These are phyloP conservation scores for Chelonia mydas DNA, from an alignment of 2,797 vertebrate species.

Conservation along the genomic window DNA sequence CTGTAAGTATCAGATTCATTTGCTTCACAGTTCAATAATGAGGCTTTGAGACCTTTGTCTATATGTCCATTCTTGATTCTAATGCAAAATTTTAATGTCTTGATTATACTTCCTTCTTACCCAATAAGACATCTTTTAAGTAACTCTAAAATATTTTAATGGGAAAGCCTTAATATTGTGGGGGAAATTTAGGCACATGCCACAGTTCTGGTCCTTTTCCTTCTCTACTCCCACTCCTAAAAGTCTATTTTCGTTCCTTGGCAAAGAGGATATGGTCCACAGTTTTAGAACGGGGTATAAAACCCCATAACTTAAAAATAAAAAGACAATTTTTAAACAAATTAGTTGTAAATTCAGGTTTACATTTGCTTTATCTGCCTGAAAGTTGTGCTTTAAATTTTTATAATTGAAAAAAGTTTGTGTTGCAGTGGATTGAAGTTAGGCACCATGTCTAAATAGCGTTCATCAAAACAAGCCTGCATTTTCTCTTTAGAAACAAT, in stretches of 20 bases:
- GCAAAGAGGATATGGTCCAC: not conserved
- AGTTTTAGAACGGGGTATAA: not conserved
- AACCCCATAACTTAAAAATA: not conserved
- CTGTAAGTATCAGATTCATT: not conserved
- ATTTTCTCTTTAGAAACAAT: not conserved
- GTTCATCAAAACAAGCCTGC: not conserved
- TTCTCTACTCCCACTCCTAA: not conserved
- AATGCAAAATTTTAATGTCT: not conserved
- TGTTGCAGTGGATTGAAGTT: not conserved
- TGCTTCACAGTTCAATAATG: not conserved
- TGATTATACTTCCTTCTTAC: not conserved
- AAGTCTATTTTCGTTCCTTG: not conserved
- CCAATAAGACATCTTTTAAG: not conserved
- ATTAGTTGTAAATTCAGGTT: not conserved
- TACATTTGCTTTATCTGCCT: not conserved
- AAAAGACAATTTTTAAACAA: not conserved
- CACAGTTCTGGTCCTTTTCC: not conserved
- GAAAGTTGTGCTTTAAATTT: not conserved
- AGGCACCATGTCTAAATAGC: not conserved
- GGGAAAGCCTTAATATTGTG: not conserved
- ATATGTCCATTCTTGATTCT: not conserved
- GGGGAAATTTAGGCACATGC: not conserved
- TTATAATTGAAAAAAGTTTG: not conserved
- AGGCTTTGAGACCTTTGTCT: not conserved
- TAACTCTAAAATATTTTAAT: not conserved